phyloP scores from a whole-genome alignment of 2,113 vertebrate genomes.

The Corythornis cristatus region DNA sequence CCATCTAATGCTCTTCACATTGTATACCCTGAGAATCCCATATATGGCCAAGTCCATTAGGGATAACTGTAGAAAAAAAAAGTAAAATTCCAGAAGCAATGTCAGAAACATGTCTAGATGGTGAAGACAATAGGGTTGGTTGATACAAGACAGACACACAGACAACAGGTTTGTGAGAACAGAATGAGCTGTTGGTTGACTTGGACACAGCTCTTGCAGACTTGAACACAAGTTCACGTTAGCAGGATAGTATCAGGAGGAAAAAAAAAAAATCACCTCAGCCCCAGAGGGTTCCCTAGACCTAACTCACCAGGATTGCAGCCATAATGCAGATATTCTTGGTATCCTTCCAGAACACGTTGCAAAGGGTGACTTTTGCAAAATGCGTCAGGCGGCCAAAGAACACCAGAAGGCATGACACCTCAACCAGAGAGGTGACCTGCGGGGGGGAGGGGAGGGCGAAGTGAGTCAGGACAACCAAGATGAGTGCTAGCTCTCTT shows the following conservation, averaged over 20 bases:
- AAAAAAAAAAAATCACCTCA: background rate
- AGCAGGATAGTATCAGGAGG: background rate
- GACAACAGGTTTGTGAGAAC: accelerated
- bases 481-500: background rate
- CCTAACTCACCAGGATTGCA: conserved; percentile 76
- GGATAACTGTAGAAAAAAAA: conserved; percentile 77
- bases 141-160: background rate
- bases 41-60: conserved; percentile 85
- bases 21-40: conserved; percentile 74
- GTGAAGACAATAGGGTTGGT: background rate
- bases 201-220: accelerated
- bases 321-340: conserved; percentile 93
- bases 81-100: background rate
- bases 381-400: conserved; percentile 84
- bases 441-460: conserved; percentile 6
- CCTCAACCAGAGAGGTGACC: conserved; percentile 84
- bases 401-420: conserved; percentile 86
- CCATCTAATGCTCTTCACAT: conserved; percentile 80
- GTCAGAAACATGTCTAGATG: background rate
- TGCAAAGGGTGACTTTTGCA: conserved; percentile 82
- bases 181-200: background rate
- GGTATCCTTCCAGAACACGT: conserved; percentile 92
- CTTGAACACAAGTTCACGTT: background rate
- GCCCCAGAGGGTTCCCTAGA: background rate
- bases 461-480: background rate